These are phyloP conservation scores for Synergus laeviventris DNA, from an alignment of 2,888 invertebrate species.

Conservation along the genomic window DNA sequence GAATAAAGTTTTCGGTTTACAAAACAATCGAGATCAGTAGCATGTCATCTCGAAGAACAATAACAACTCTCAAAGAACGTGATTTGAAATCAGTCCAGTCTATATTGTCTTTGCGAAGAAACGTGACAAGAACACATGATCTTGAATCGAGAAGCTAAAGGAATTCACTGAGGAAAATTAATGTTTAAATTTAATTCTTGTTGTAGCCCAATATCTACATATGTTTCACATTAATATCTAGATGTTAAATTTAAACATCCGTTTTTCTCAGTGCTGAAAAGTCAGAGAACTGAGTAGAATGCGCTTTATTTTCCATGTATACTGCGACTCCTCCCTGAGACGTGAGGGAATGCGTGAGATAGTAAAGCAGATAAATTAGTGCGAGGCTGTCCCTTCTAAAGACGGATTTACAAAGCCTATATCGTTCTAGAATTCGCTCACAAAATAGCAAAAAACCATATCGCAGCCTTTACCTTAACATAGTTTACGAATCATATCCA, in stretches of 20 bases:
- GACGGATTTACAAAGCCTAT: slow-evolving; percentile 7
- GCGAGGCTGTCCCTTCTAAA: slow-evolving; percentile 6
- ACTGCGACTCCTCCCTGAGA: slow-evolving; percentile 55
- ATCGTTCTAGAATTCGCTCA: background rate
- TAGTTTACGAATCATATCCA: background rate
- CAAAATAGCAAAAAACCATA: slow-evolving; percentile 4
- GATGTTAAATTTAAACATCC: too few relatives aligned
- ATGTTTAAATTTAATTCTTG: too few relatives aligned
- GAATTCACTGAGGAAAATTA: background rate
- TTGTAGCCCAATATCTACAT: too few relatives aligned
- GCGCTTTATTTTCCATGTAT: slow-evolving; percentile 54
- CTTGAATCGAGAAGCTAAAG: background rate
- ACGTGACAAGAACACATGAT: slow-evolving; percentile 12
- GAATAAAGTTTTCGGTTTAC: background rate
- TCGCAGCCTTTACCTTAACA: background rate
- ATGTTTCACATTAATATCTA: too few relatives aligned
- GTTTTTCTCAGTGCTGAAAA: slow-evolving; percentile 5
- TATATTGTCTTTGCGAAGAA: background rate
- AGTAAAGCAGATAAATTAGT: slow-evolving; percentile 8
- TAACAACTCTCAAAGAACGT: slow-evolving; percentile 8
- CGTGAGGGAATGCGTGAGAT: slow-evolving; percentile 59
- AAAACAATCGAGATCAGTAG: background rate
- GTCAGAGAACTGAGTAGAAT: slow-evolving; percentile 58
- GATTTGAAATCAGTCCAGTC: slow-evolving; percentile 6
- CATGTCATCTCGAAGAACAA: background rate